Evolutionary conservation across 2,797 vertebrate genomes (phyloP).

Genomic region (Silurus aristotelis): DNA sequence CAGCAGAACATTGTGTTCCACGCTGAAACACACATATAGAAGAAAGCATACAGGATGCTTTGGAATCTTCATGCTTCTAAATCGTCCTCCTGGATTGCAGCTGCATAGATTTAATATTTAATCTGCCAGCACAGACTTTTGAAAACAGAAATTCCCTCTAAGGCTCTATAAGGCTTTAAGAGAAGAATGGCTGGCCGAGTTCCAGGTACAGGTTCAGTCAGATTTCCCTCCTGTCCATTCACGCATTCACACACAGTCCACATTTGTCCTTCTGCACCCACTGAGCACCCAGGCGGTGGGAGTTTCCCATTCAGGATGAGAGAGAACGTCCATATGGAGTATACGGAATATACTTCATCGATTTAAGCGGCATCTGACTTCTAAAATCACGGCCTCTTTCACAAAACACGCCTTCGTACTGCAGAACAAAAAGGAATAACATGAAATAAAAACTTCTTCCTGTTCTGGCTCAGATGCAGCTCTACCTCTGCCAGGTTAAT

Average conservation of each 20-base stretch:
- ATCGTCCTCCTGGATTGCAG: not conserved
- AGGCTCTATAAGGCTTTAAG: not conserved
- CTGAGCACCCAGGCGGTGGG: not conserved
- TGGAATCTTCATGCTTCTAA: not conserved
- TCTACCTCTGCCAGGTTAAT: too few relatives aligned
- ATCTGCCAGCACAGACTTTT: conserved; percentile 18
- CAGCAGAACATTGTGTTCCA: not conserved
- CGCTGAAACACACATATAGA: not conserved
- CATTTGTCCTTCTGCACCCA: conserved; percentile 18
- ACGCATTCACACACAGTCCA: conserved; percentile 18
- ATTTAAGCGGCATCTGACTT: too few relatives aligned
- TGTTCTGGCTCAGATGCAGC: too few relatives aligned
- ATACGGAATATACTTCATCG: too few relatives aligned
- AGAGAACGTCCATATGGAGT: too few relatives aligned
- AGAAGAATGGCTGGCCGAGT: conserved; percentile 27
- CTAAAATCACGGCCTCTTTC: too few relatives aligned
- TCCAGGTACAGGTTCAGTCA: conserved; percentile 30
- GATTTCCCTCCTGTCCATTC: conserved; percentile 34
- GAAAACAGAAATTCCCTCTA: conserved; percentile 3
- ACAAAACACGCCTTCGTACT: too few relatives aligned
- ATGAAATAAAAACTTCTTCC: too few relatives aligned
- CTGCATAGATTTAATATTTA: not conserved
- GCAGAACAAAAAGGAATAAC: too few relatives aligned
- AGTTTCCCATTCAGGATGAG: conserved; percentile 25
- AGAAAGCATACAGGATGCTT: not conserved